Conservation (phyloP, 2,888 invertebrate species). For the Tenthredo mesomela region DNA sequence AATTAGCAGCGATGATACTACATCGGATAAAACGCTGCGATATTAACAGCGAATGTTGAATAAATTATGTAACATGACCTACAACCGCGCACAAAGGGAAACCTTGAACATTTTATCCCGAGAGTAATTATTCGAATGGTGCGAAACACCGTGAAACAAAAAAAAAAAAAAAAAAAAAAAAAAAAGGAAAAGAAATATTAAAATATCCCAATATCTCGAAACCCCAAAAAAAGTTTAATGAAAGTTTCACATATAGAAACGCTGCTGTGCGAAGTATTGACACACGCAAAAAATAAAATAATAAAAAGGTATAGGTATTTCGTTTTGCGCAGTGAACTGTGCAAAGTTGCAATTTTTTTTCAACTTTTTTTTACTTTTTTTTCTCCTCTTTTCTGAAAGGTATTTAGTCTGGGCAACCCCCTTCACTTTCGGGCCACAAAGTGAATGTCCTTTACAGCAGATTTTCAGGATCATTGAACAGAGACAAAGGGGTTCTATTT, state of each 20-base stretch:
- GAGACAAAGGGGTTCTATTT: neutral
- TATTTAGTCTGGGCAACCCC: conserved; percentile 26
- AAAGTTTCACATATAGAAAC: neutral
- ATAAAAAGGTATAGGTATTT: neutral
- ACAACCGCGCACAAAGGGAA: neutral
- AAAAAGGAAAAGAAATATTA: neutral
- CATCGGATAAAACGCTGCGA: neutral
- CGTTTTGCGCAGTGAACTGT: neutral
- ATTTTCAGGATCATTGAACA: conserved; percentile 4
- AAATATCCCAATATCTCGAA: neutral
- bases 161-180: neutral
- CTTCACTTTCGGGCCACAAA: conserved; percentile 30
- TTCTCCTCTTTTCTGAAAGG: neutral
- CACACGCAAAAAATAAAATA: neutral
- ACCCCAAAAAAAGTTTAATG: neutral
- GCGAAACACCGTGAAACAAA: neutral
- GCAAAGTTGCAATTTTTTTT: neutral
- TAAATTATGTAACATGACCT: neutral
- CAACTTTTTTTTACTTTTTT: neutral
- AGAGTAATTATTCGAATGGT: neutral
- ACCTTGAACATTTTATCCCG: neutral
- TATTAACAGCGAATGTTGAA: conserved; percentile 5
- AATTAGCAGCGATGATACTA: conserved; percentile 6
- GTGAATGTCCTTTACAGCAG: neutral
- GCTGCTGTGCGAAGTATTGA: neutral